These are phyloP conservation scores for Coelinius sp. DNA, from an alignment of 2,888 invertebrate genomes.

Conservation along the genomic window DNA sequence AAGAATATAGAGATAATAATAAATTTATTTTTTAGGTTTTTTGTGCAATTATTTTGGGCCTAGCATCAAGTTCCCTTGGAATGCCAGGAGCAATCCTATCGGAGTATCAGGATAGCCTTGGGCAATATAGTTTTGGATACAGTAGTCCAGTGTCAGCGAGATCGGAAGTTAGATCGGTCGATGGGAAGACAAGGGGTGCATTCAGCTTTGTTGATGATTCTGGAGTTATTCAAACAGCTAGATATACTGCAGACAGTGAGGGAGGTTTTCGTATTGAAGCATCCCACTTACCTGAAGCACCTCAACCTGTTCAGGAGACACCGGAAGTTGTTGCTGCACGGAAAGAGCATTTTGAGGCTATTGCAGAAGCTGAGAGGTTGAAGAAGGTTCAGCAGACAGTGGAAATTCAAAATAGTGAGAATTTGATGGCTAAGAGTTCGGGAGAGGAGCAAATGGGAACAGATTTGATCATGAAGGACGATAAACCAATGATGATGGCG, in stretches of 20 bases:
- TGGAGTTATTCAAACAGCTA: constrained; percentile 69
- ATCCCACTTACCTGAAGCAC: constrained; percentile 69
- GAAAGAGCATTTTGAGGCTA: constrained; percentile 63
- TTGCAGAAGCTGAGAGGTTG: constrained; percentile 57
- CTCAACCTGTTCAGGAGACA: constrained; percentile 65
- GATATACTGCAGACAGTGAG: constrained; percentile 69
- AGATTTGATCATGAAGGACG: too few species aligned
- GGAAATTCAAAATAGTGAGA: not conserved
- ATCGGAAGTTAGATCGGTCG: constrained; percentile 66
- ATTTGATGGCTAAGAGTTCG: not conserved
- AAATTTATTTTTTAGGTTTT: constrained; percentile 40
- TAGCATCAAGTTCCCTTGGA: constrained; percentile 44
- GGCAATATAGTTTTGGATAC: constrained; percentile 71
- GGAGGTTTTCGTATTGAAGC: constrained; percentile 71
- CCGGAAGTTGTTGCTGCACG: constrained; percentile 69
- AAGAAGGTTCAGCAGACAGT: not conserved
- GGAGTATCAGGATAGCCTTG: constrained; percentile 68
- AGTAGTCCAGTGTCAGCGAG: constrained; percentile 61
- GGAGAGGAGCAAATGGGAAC: not conserved
- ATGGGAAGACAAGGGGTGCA: constrained; percentile 69
- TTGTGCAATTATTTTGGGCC: constrained; percentile 44
- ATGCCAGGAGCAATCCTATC: constrained; percentile 51
- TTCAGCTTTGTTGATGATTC: constrained; percentile 71
- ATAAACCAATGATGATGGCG: too few species aligned
- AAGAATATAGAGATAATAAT: too few species aligned